These are phyloP conservation scores for Epinephelus coioides DNA, from an alignment of 2,797 vertebrate genomes.

Conservation along the genomic window DNA sequence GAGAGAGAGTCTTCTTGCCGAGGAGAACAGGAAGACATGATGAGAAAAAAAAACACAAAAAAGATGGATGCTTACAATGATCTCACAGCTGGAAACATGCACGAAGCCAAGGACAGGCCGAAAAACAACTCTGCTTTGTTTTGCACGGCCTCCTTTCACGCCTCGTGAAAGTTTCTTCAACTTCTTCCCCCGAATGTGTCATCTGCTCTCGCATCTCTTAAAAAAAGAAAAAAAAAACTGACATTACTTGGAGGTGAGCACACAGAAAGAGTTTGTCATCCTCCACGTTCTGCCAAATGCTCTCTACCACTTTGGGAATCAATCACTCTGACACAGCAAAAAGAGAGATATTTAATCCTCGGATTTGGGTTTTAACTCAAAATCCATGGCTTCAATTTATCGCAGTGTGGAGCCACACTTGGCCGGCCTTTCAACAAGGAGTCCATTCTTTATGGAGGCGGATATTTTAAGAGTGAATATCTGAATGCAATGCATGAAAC, in stretches of 20 bases:
- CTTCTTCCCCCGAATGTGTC: slow-evolving; percentile 26
- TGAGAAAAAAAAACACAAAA: background rate
- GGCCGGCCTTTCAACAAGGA: slow-evolving; percentile 37
- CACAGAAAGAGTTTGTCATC: slow-evolving; percentile 43
- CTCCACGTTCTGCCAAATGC: slow-evolving; percentile 37
- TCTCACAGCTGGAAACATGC: slow-evolving; percentile 64
- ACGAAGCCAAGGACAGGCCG: slow-evolving; percentile 53
- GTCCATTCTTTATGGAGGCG: slow-evolving; percentile 31
- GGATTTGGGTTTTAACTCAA: slow-evolving; percentile 57
- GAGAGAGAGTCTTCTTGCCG: slow-evolving; percentile 21
- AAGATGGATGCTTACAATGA: slow-evolving; percentile 41
- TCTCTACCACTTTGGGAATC: slow-evolving; percentile 46
- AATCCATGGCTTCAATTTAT: slow-evolving; percentile 57
- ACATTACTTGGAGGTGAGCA: slow-evolving; percentile 36
- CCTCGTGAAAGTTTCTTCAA: slow-evolving; percentile 19
- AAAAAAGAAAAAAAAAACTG: background rate
- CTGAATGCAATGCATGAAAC: slow-evolving; percentile 29
- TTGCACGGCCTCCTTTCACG: slow-evolving; percentile 9
- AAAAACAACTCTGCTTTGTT: slow-evolving; percentile 20
- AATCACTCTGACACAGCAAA: slow-evolving; percentile 56
- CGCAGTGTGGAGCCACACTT: slow-evolving; percentile 34
- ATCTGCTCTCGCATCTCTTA: slow-evolving; percentile 3
- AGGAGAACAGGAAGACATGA: slow-evolving; percentile 56
- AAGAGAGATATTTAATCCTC: slow-evolving; percentile 51
- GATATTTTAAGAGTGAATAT: slow-evolving; percentile 32